Base-by-base conservation (phyloP, 2,113 vertebrate species). In the Corydoras maculifer region DNA sequence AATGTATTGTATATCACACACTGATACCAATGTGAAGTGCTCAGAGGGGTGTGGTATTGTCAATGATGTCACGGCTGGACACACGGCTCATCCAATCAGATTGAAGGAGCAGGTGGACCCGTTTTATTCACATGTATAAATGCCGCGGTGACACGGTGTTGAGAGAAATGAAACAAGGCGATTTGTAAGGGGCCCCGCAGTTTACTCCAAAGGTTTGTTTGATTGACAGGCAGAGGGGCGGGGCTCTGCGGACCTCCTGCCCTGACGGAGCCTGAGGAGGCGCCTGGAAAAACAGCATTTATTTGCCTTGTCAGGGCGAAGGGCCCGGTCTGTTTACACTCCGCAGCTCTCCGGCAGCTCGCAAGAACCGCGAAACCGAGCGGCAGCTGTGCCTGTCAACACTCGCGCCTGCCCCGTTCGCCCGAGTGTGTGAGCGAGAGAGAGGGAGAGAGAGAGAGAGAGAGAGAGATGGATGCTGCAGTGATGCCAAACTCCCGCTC, bases 241-340 rank as follows among this genome's bases (percentile, higher is more conserved):
- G 5, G 25, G 25, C 30, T 62, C 65, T 49, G 55, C 55, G 69
- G 61, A 67, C 60, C 61, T 68, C 62, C 69, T 77, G 58, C 64
- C 25, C 66, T 32, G 60, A 66, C 29, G 18, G 48, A 66, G 64
- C 63, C 72, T 30, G 61, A 73, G 65, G 63, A 70, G 30, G 32
- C 29, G 15, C 70, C 14, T 25, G 58, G 77, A 72, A 72, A 63
- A 76, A 65, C 67, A n/a, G 60, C 62, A 58, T 76, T 79, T 79
- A 76, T 68, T 65, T 57, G 13, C 12, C 14, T 55, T 79, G 77
- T 79, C 77, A 73, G 68, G 68, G 64, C 73, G 77, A 74, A 9
- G 63, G 18, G 70, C 48, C 63, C 60, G 15, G 70, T 69, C 66
- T 76, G 74, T 76, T 73, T 73, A 70, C 62, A 53, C 61, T 67